Percentiles rank a stretch among this genome's conserved stretches.
Evolutionary conservation across 2,888 invertebrate genomes (phyloP).

Genomic region (Caenorhabditis sp.): DNA sequence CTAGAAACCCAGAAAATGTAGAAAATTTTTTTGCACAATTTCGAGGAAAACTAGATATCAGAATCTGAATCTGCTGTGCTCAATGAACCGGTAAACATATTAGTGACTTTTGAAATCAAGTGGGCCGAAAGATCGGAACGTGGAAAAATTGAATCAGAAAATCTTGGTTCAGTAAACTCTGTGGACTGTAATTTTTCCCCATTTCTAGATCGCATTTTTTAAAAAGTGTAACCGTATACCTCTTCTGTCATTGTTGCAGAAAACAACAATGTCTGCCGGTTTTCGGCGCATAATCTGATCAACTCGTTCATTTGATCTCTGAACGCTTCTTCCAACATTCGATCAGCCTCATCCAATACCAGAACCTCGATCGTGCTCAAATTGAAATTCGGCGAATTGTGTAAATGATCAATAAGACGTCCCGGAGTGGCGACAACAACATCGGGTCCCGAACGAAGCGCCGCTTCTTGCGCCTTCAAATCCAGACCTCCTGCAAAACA

Average conservation of each 20-base stretch:
- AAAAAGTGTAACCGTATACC: no score
- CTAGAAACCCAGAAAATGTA: no score
- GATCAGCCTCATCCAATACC: slow-evolving; percentile 82
- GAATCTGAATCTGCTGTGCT: no score
- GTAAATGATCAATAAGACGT: slow-evolving; percentile 92
- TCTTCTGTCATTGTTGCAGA: slow-evolving; percentile 99
- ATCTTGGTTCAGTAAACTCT: no score
- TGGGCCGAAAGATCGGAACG: no score
- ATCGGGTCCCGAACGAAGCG: slow-evolving; percentile 85
- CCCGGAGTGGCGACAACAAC: slow-evolving; percentile 98
- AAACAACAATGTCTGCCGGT: slow-evolving; percentile 93
- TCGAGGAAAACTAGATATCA: no score
- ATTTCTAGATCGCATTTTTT: no score
- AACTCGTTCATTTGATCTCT: slow-evolving; percentile 99
- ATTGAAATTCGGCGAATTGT: slow-evolving; percentile 89
- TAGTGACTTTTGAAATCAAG: no score
- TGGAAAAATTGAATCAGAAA: no score
- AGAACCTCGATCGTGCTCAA: slow-evolving; percentile 85
- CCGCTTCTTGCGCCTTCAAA: slow-evolving; percentile 74
- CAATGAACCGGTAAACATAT: no score
- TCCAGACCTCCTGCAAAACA: slow-evolving; percentile 73
- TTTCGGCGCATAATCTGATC: slow-evolving; percentile 87
- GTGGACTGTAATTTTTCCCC: no score
- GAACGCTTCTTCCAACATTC: slow-evolving; percentile 97
- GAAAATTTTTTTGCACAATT: no score